phyloP scores from a whole-genome alignment of 1,140 invertebrate species.

The Daktulosphaira vitifoliae region DNA sequence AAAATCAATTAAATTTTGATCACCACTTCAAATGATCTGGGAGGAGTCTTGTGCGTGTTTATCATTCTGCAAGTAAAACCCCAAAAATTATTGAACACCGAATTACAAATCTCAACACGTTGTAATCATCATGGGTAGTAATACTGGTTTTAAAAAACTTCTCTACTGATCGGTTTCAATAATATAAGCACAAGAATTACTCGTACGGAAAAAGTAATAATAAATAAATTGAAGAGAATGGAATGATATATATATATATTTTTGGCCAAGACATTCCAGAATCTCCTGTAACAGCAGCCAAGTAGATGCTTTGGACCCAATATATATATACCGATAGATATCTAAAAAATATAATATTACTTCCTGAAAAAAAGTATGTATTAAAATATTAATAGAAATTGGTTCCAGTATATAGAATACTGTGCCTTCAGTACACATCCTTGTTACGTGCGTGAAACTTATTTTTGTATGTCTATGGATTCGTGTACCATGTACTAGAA shows the following conservation, averaged over 20 bases:
- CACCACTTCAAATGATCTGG: slow-evolving; percentile 15
- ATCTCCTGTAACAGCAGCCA: not conserved
- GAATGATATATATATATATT: slow-evolving; percentile 27
- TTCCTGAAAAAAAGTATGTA: not conserved
- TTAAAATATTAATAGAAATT: not conserved
- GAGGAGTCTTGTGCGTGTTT: slow-evolving; percentile 12
- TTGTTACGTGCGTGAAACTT: slow-evolving; percentile 30
- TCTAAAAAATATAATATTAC: slow-evolving; percentile 4
- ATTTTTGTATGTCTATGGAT: not conserved
- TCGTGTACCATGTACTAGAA: no score
- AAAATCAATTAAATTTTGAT: slow-evolving; percentile 33
- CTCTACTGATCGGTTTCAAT: no score
- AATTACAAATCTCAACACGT: slow-evolving; percentile 28
- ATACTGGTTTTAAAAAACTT: slow-evolving; percentile 31
- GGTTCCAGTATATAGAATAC: slow-evolving; percentile 7
- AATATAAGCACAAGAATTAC: no score
- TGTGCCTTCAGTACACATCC: not conserved
- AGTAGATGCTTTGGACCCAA: not conserved
- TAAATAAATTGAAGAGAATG: slow-evolving; percentile 21
- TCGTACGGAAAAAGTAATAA: not conserved
- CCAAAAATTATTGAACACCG: slow-evolving; percentile 27
- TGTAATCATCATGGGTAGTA: slow-evolving; percentile 19
- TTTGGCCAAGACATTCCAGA: not conserved
- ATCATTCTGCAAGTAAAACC: slow-evolving; percentile 12
- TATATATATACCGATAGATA: slow-evolving; percentile 9